Conservation (phyloP, 2,113 vertebrate genomes). For the Neodon shergylaensis region DNA sequence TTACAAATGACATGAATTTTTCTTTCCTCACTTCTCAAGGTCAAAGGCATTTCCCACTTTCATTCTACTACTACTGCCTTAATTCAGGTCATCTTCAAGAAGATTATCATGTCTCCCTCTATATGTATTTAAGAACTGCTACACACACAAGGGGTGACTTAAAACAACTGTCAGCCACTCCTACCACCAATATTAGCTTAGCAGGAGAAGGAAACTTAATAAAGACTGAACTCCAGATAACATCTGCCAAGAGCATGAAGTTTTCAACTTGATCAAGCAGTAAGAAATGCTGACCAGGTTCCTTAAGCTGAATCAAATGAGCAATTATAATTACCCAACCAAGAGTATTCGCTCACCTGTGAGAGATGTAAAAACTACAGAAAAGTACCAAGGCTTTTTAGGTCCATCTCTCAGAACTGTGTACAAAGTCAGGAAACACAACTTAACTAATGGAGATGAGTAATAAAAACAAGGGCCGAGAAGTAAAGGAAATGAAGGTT, state of each 20-base stretch:
- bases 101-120: neutral
- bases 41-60: slow-evolving; percentile 3
- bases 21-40: neutral
- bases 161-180: slow-evolving; percentile 2
- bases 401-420: neutral
- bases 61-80: neutral
- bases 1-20: slow-evolving; percentile 33
- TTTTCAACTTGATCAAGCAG: slow-evolving; percentile 30
- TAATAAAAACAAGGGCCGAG: slow-evolving; percentile 48
- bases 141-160: neutral
- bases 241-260: neutral
- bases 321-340: slow-evolving; percentile 34
- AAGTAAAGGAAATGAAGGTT: slow-evolving; percentile 45
- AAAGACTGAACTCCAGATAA: neutral
- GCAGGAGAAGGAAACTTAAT: slow-evolving; percentile 43
- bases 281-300: neutral
- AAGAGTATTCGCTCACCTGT: slow-evolving; percentile 20
- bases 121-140: slow-evolving; percentile 4
- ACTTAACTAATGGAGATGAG: slow-evolving; percentile 29
- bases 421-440: neutral
- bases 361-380: neutral
- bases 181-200: slow-evolving; percentile 30
- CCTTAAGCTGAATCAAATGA: slow-evolving; percentile 7
- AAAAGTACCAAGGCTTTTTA: neutral
- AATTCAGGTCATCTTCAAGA: slow-evolving; percentile 5